A percentile compares a stretch with the other conserved stretches of the same genome.
Evolutionary conservation across 2,797 vertebrate genomes (phyloP).

Genomic region (Myioborus miniatus): DNA sequence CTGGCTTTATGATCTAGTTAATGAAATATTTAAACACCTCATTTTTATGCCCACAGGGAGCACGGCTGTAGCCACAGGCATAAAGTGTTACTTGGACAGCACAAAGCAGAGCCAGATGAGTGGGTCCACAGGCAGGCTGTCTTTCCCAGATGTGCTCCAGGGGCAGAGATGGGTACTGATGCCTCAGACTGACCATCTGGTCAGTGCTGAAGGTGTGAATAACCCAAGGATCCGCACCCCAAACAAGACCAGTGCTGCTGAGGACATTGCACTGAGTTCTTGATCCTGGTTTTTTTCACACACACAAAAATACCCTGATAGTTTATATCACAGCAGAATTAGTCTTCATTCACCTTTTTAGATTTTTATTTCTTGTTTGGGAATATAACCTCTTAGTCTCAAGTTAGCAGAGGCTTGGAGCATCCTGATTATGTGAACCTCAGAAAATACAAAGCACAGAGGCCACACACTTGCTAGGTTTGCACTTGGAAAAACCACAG

Average conservation of each 20-base stretch:
- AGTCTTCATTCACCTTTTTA: not conserved
- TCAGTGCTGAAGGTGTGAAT: not conserved
- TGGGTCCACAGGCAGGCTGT: not conserved
- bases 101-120: not conserved
- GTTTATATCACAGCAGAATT: not conserved
- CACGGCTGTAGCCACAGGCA: not conserved
- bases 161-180: accelerated
- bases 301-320: not conserved
- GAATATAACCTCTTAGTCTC: not conserved
- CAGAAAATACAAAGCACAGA: not conserved
- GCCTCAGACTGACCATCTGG: not conserved
- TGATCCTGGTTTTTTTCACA: not conserved
- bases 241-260: not conserved
- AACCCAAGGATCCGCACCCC: not conserved
- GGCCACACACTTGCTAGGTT: not conserved
- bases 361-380: not conserved
- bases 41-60: not conserved
- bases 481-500: not conserved
- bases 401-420: not conserved
- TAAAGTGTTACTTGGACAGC: not conserved
- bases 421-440: not conserved
- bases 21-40: slow-evolving; percentile 42
- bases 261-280: not conserved
- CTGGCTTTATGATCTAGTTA: not conserved
- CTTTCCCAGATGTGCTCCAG: not conserved